These are phyloP conservation scores for Noctilio leporinus DNA, from an alignment of 2,113 vertebrate species.

Conservation along the genomic window DNA sequence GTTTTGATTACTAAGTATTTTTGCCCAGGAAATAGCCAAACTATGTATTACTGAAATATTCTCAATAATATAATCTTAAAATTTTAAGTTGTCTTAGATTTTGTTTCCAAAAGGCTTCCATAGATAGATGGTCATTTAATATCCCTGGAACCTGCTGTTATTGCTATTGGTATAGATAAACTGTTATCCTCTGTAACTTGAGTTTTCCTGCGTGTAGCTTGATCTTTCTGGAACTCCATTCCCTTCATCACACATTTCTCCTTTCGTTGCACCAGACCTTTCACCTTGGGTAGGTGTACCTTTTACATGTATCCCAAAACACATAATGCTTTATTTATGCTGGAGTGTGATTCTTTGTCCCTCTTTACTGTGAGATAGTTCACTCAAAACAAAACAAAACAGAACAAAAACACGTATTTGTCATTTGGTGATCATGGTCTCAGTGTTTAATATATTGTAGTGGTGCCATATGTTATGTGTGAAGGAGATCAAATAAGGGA, in stretches of 20 bases:
- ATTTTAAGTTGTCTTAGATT: neutral
- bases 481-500: neutral
- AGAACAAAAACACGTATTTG: neutral
- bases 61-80: neutral
- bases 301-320: neutral
- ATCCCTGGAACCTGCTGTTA: neutral
- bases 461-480: neutral
- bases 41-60: neutral
- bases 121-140: neutral
- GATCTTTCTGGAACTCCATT: neutral
- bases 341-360: neutral
- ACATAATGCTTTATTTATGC: neutral
- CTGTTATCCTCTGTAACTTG: neutral
- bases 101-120: neutral
- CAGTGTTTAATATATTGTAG: neutral
- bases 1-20: neutral
- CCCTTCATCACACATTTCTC: neutral
- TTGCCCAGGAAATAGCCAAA: neutral
- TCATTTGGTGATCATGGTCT: neutral
- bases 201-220: neutral
- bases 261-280: neutral
- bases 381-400: too few species aligned
- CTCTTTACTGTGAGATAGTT: neutral
- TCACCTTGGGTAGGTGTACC: neutral
- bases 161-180: neutral